phyloP scores from a whole-genome alignment of 2,888 invertebrate species.

The Perizoma flavofasciatum region DNA sequence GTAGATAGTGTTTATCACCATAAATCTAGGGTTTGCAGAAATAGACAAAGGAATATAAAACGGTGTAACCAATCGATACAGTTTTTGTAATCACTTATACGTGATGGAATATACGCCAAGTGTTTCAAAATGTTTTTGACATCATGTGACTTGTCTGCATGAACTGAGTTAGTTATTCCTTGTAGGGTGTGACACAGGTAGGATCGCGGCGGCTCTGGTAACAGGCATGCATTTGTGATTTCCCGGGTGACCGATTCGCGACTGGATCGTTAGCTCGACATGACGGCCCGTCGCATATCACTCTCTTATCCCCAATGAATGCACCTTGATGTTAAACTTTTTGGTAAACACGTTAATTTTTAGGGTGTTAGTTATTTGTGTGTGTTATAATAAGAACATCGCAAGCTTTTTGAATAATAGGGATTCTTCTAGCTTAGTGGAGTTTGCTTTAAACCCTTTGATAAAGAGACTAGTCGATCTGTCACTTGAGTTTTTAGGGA shows the following conservation, averaged over 20 bases:
- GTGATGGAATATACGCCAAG: too few species aligned
- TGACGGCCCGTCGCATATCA: constrained; percentile 19
- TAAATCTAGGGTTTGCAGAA: too few species aligned
- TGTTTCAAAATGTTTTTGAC: too few species aligned
- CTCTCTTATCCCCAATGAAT: constrained; percentile 22
- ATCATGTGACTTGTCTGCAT: neutral
- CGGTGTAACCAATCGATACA: too few species aligned
- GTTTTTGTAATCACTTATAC: too few species aligned
- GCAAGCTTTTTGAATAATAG: neutral
- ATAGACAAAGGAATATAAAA: too few species aligned
- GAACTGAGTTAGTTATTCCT: constrained; percentile 2
- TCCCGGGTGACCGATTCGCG: constrained; percentile 64
- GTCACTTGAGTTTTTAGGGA: too few species aligned
- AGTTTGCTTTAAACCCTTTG: too few species aligned
- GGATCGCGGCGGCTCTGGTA: constrained; percentile 9
- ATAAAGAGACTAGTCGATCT: too few species aligned
- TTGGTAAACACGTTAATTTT: constrained; percentile 12
- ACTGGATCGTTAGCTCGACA: constrained; percentile 34
- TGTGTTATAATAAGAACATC: neutral
- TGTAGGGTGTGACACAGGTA: constrained; percentile 8
- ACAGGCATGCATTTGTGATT: constrained; percentile 56
- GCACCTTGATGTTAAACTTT: constrained; percentile 12
- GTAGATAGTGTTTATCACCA: too few species aligned
- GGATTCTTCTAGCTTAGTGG: too few species aligned
- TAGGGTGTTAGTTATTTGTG: neutral